A percentile compares a stretch with the other conserved stretches of the same genome.
Evolutionary conservation across 2,888 invertebrate species (phyloP).

Genomic region (Pterostichus niger): DNA sequence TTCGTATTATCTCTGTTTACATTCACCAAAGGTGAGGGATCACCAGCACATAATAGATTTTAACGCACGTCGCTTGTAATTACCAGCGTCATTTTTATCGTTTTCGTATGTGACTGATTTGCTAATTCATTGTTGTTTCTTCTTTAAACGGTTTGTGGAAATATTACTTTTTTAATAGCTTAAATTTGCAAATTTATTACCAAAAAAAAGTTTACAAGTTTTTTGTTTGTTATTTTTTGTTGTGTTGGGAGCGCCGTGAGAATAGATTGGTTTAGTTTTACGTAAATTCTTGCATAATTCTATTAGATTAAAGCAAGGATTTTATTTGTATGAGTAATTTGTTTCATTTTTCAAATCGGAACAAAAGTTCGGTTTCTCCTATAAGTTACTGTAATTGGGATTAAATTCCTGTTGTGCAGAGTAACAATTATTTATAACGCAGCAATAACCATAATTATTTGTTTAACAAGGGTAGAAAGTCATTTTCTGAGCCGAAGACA

Average conservation of each 20-base stretch:
- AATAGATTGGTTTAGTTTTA: not conserved
- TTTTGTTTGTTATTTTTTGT: not conserved
- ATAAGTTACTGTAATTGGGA: no score
- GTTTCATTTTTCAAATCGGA: no score
- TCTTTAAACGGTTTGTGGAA: not conserved
- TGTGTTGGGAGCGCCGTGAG: conserved; percentile 3
- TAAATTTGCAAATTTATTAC: not conserved
- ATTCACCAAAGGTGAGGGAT: conserved; percentile 50
- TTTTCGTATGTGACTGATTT: conserved; percentile 56
- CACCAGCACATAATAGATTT: conserved; percentile 61
- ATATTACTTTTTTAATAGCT: not conserved
- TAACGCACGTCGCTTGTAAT: conserved; percentile 59
- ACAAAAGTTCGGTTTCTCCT: no score
- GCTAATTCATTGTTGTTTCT: conserved; percentile 37
- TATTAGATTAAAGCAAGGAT: not conserved
- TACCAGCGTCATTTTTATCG: conserved; percentile 47
- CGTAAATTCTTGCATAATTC: conserved; percentile 3
- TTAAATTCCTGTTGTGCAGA: no score
- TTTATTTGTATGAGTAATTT: no score
- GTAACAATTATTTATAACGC: no score
- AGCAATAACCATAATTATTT: no score
- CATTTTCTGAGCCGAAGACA: no score
- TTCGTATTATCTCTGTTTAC: conserved; percentile 48
- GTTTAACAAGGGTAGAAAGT: no score
- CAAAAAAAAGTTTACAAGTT: not conserved